phyloP scores from a whole-genome alignment of 2,797 vertebrate species.

The Mus minutoides region DNA sequence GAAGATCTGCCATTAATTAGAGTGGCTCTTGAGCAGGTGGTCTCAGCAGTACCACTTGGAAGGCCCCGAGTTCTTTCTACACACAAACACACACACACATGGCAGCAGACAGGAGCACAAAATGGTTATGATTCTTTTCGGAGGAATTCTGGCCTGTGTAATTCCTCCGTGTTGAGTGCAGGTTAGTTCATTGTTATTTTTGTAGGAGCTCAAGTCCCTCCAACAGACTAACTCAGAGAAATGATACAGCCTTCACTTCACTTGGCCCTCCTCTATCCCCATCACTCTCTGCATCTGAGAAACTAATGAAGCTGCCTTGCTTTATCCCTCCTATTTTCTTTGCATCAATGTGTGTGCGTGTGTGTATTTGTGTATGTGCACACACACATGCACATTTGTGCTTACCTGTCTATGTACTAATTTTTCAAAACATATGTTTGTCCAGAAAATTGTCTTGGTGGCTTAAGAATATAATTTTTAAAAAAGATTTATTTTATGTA shows the following conservation, averaged over 20 bases:
- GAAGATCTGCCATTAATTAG: background rate
- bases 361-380: background rate
- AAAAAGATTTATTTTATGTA: too few species aligned
- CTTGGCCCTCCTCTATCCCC: background rate
- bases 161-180: background rate
- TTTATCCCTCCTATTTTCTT: conserved; percentile 15
- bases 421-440: conserved; percentile 46
- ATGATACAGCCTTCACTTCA: background rate
- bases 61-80: background rate
- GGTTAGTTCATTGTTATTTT: background rate
- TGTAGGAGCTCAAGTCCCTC: background rate
- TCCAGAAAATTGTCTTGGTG: conserved; percentile 40
- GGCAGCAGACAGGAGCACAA: background rate
- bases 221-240: background rate
- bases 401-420: background rate
- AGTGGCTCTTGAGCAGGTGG: background rate
- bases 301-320: background rate
- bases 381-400: background rate
- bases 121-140: background rate
- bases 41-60: background rate
- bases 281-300: background rate
- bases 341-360: background rate
- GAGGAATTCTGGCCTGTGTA: background rate
- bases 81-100: too few species aligned
- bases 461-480: conserved; percentile 64